Evolutionary conservation across 1,140 invertebrate genomes (phyloP), one percentile per base, ranked within the genome.

Genomic region (Drosophila varians): DNA sequence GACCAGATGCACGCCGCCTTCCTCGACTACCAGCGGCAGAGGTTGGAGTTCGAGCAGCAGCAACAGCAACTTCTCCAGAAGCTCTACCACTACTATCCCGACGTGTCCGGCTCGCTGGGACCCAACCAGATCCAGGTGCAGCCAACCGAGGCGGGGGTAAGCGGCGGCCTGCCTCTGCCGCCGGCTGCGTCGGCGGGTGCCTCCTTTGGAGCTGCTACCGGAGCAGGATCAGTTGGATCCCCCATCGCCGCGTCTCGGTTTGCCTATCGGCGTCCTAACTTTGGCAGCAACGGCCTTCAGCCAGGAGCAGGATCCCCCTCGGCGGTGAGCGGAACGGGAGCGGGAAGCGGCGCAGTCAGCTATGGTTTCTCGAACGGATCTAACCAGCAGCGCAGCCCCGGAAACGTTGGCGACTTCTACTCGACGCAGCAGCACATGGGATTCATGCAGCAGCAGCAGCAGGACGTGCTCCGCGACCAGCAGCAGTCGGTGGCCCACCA

Each of bases 1-100:
- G 86, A 90, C 12, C 88, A 90, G 31, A 74, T 80, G 78, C 88
- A 87, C 2, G 76, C 79, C 23, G 77, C 88, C 45, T 88, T 86
- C 42, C 7, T 69, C 1, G 79, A 78, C 9, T 90, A 90, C 61
- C 72, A 72, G 52, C 83, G 77, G 5, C 88, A 78, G 62, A 74
- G 78, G 19, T 31, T 46, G 23, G 74, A 73, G 25, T 76, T 88
- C 21, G 83, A 88, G 45, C 73, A 90, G 57, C 83, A 86, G 21
- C 88, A 90, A 48, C 70, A 90, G 4, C 79, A 87, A 14, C 28
- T 87, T 55, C 70, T 88, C 4, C 65, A 83, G 34, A 77, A 77
- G 38, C 64, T 88, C 26, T 79, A 89, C 49, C 51, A 52, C 5
- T 45, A 68, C 71, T 69, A 78, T 40, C 77, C 77, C 9, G 80